Conservation (phyloP, 2,888 invertebrate genomes). For the Chrysolina americana region DNA sequence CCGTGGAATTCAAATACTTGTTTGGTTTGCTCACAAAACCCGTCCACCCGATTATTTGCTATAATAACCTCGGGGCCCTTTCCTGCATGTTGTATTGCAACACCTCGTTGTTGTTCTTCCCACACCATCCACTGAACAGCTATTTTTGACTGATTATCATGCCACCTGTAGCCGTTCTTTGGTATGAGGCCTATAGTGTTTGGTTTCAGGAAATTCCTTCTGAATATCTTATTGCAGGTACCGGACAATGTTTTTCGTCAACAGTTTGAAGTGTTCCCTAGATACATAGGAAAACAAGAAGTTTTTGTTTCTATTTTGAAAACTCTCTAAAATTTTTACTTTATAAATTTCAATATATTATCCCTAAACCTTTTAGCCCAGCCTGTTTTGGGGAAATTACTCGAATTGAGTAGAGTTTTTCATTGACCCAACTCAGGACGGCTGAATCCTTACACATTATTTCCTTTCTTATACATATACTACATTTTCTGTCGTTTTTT, state of each 20-base stretch:
- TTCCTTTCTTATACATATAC: too few relatives aligned
- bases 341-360: too few relatives aligned
- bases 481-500: too few relatives aligned
- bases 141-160: constrained; percentile 39
- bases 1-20: constrained; percentile 49
- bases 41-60: constrained; percentile 18
- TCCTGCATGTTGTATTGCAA: constrained; percentile 47
- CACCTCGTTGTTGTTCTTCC: constrained; percentile 41
- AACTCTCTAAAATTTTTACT: too few relatives aligned
- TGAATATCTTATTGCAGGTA: constrained; percentile 54
- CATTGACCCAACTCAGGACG: too few relatives aligned
- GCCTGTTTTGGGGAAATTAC: too few relatives aligned
- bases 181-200: constrained; percentile 59
- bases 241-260: constrained; percentile 55
- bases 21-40: constrained; percentile 20
- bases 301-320: too few relatives aligned
- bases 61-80: constrained; percentile 47
- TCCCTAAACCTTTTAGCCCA: too few relatives aligned
- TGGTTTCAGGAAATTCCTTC: constrained; percentile 54
- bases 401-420: too few relatives aligned
- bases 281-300: too few relatives aligned
- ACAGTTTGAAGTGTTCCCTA: too few relatives aligned
- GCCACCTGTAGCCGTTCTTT: constrained; percentile 53
- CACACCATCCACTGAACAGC: constrained; percentile 44
- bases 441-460: too few relatives aligned